Conservation (phyloP, 2,113 vertebrate genomes). For the Sterrhoptilus dennistouni region DNA sequence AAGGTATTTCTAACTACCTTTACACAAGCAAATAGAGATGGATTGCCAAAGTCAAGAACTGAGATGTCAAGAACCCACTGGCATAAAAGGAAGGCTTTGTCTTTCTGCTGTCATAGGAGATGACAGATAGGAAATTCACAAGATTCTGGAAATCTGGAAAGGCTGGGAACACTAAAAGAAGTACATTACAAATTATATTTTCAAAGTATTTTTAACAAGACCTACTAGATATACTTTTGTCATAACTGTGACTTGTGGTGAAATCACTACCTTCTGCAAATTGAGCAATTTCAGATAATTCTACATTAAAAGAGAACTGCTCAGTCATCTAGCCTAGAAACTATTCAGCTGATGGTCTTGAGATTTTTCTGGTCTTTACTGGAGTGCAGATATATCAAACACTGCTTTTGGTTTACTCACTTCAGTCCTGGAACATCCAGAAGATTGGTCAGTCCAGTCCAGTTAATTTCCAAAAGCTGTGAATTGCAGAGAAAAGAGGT, state of each 20-base stretch:
- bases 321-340: not conserved
- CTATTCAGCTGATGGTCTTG: not conserved
- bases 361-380: not conserved
- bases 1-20: not conserved
- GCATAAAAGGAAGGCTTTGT: not conserved
- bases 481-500: slow-evolving; percentile 10
- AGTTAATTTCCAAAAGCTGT: slow-evolving; percentile 95
- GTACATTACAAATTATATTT: not conserved
- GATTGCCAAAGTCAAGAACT: not conserved
- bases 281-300: not conserved
- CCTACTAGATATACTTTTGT: not conserved
- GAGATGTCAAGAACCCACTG: not conserved
- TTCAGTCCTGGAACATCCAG: slow-evolving; percentile 95
- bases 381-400: not conserved
- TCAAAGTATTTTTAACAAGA: not conserved
- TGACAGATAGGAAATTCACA: not conserved
- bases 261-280: not conserved
- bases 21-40: not conserved
- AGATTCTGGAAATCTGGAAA: not conserved
- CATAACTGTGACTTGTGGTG: not conserved
- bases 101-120: not conserved
- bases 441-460: slow-evolving; percentile 96
- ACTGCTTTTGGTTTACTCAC: slow-evolving; percentile 76
- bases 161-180: not conserved
- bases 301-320: not conserved